Evolutionary conservation across 2,888 invertebrate genomes (phyloP), one percentile per base, ranked within the genome.

Genomic region (Agriopis aurantiaria): DNA sequence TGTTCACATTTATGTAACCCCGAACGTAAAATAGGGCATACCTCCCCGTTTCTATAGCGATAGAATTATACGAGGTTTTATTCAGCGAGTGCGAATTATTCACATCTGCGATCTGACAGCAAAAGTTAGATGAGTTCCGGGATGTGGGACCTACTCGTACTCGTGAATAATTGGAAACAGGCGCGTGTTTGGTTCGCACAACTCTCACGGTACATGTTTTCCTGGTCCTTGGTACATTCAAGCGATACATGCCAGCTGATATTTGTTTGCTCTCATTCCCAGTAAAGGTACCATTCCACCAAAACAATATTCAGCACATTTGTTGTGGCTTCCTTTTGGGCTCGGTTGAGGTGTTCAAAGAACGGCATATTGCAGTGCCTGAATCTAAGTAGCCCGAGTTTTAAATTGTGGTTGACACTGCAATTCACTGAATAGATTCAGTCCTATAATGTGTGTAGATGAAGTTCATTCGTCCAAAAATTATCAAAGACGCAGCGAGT

Each of bases 41-140:
- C 7, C 63, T 45, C 63, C 53, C 48, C 55, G 52, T 55, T 58
- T 59, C 51, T 65, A 53, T 52, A 52, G 59, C 59, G 52, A 46
- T 52, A n/a, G 65, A 65, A 57, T 65, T 65, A 56, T 43, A 48
- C 57, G 63, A 51, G 63, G 63, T 71, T 70, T 70, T 70, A 70
- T 70, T 63, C 62, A 70, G 70, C 41, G 48, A 45, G 57, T 65
- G 64, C 71, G 80, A 83, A 85, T 84, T 84, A 85, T 86, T 83
- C 82, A 80, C 85, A 82, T 84, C 80, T 83, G 71, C 79, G 78
- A 74, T 75, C 75, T 77, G 78, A 72, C 71, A 72, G 63, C 79
- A 69, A 80, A 89, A 89, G 88, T 90, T 89, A 88, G 88, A 89
- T 89, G 89, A 88, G 89, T 88, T 90, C 82, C 83, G 79, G 80